Evolutionary conservation across 2,888 invertebrate genomes (phyloP), one percentile per base, ranked within the genome.

Genomic region (Augochlorella aurata): DNA sequence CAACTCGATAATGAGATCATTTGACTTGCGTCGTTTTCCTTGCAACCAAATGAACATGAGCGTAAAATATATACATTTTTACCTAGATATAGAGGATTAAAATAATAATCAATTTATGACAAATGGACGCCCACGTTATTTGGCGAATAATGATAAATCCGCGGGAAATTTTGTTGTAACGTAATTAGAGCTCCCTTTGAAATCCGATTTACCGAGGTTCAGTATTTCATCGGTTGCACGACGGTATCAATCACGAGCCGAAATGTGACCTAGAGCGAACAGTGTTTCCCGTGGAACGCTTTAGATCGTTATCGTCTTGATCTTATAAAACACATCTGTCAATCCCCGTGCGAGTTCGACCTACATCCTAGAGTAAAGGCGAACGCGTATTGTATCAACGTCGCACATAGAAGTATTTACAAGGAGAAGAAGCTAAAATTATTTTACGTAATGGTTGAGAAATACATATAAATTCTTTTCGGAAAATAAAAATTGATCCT

Each of bases 231-330:
- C 14, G 18, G 24, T 61, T 58, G 18, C 58, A 12, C 50, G 79
- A 18, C 16, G 21, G 12, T 7, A 18, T 38, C 16, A 3, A n/a
- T 24, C 2, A 8, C 2, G 18, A 50, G 29, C 29, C 63, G 29
- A 69, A 69, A 79, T n/a, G 45, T 38, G 61, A 21, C n/a, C 12
- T 44, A 65, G 8, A n/a, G 24, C 9, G 66, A 58, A 38, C 44
- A 67, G 21, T 10, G 29, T 44, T 47, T 79, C 79, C 66, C 70
- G 54, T 7, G 65, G 38, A 66, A 70, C 38, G 14, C n/a, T n/a
- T 21, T 49, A 54, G 81, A 81, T 80, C 63, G 47, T 81, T 73
- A 81, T 81, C 81, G 69, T 44, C 18, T 65, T 44, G 49, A 47
- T 50, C 58, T 74, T 58, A 52, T 71, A 73, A 76, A 69, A 82